Percentiles rank a stretch among this genome's conserved stretches.
Evolutionary conservation across 2,113 vertebrate species (phyloP).

Genomic region (Etheostoma spectabile): DNA sequence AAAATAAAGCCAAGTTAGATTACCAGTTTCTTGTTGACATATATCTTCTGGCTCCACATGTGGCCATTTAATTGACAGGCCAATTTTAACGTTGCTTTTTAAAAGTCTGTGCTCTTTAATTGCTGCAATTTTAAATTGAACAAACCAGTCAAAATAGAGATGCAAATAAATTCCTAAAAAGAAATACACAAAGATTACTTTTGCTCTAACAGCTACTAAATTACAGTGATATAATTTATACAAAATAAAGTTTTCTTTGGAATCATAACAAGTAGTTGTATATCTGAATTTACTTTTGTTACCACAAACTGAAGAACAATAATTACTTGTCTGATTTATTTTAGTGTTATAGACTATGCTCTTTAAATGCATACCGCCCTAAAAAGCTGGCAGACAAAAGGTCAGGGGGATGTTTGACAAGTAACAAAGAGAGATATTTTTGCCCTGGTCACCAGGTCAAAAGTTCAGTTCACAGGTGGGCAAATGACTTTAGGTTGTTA

Average conservation of each 20-base stretch:
- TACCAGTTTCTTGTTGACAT: background rate
- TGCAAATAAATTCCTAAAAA: background rate
- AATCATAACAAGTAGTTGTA: background rate
- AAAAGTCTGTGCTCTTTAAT: constrained; percentile 1
- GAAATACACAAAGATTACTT: background rate
- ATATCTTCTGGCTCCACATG: background rate
- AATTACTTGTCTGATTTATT: background rate
- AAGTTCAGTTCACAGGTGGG: constrained; percentile 66
- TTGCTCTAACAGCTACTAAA: background rate
- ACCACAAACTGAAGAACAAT: background rate
- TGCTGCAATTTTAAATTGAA: constrained; percentile 22
- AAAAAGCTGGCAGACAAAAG: constrained; percentile 33
- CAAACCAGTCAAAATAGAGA: background rate
- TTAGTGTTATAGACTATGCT: constrained; percentile 27
- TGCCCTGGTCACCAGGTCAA: constrained; percentile 34
- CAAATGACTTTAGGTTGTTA: constrained; percentile 40
- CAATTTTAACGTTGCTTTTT: background rate
- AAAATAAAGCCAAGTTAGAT: background rate
- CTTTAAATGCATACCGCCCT: constrained; percentile 25
- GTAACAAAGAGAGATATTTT: constrained; percentile 42
- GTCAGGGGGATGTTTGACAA: constrained; percentile 62
- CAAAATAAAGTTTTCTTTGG: background rate
- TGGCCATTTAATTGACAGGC: constrained; percentile 6
- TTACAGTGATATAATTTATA: background rate
- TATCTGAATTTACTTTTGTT: background rate